Base-by-base conservation (phyloP, 2,888 invertebrate species). In the Eurytoma californica region DNA sequence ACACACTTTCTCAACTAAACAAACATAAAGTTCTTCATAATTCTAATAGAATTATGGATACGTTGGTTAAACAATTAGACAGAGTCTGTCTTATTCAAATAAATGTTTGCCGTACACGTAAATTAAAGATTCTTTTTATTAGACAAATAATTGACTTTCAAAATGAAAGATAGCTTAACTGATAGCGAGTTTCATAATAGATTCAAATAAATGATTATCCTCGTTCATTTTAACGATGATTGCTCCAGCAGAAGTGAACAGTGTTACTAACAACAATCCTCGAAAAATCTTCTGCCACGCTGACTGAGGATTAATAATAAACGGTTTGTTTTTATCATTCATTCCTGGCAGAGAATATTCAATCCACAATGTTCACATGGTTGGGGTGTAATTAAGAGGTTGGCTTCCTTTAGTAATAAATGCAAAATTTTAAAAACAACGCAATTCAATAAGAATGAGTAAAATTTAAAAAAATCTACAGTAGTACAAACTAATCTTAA, bases 241-340 rank as follows among this genome's bases (percentile, higher is more conserved):
- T 81, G 88, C 83, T 85, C 87, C 88, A 84, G 87, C 84, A 83
- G 87, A 85, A 82, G 87, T 72, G 84, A 88, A 84, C 83, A 88
- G 86, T 74, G 85, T 85, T 77, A 86, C 85, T 82, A 87, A 75
- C 84, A 88, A 85, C 86, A 87, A 84, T 84, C 87, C 86, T 86
- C 84, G 87, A 86, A 84, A 86, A 83, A 87, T 83, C 82, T 84
- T 79, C 87, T 84, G 86, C 87, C 87, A 86, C 84, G 84, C 82
- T 82, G 87, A 87, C 88, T 88, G 86, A 83, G 85, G 84, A 86
- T 77, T 72, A 82, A 80, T 82, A 79, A 74, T 68, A 77, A 39
- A 80, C 67, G 55, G 55, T 74, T 63, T 77, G 55, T 61, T 73
- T 63, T 81, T 67, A 75, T 75, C 72, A 39, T 76, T 57, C 74